Evolutionary conservation across 1,140 invertebrate genomes (phyloP).

Genomic region (Tetranychus urticae): DNA sequence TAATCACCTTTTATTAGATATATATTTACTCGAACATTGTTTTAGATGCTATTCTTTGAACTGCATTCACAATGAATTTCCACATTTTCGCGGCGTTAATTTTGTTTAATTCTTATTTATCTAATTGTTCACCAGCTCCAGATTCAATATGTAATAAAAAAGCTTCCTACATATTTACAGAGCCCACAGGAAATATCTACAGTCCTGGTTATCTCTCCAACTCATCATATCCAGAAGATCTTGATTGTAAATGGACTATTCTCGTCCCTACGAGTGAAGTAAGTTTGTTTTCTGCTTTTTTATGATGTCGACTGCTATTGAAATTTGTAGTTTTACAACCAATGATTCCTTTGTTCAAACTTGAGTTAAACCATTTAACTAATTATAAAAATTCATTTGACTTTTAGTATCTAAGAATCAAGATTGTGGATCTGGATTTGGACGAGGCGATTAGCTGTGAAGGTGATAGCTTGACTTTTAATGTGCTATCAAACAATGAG

Average conservation of each 20-base stretch:
- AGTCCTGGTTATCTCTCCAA: not conserved
- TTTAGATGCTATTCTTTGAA: too few species aligned
- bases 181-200: not conserved
- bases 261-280: not conserved
- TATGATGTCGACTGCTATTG: not conserved
- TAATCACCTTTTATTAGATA: too few species aligned
- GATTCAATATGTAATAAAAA: too few species aligned
- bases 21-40: too few species aligned
- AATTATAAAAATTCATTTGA: too few species aligned
- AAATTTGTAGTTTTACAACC: not conserved
- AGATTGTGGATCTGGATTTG: not conserved
- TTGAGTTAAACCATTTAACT: not conserved
- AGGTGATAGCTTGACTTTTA: not conserved
- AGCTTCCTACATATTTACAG: too few species aligned
- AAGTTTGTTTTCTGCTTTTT: not conserved
- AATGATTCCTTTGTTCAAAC: not conserved
- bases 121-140: too few species aligned
- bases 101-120: too few species aligned
- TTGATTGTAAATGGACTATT: not conserved
- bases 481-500: not conserved
- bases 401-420: not conserved
- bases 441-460: not conserved
- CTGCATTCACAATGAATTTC: too few species aligned
- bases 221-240: not conserved
- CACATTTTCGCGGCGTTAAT: too few species aligned